Evolutionary conservation across 92 coral and sea anemone species (phyloP).

Genomic region (Zoanthus solanderi): DNA sequence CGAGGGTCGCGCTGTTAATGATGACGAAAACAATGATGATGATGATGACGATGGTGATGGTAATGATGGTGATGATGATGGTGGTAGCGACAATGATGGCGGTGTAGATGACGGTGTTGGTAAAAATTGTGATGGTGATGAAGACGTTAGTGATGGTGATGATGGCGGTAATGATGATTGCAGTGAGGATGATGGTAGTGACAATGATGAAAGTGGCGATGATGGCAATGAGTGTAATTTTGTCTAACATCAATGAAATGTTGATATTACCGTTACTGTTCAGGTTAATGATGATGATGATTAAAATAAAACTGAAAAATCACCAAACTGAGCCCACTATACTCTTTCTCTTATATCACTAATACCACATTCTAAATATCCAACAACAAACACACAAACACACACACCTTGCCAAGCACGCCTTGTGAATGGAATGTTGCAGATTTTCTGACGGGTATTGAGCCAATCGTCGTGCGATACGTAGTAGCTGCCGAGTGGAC

Average conservation of each 20-base stretch:
- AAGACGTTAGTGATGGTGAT: no score
- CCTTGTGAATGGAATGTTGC: slow-evolving; percentile 85
- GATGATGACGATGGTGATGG: no score
- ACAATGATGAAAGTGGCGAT: not conserved
- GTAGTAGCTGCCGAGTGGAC: slow-evolving; percentile 93
- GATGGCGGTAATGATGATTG: no score
- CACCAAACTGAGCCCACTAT: not conserved
- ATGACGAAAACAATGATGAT: no score
- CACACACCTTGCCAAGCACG: slow-evolving; percentile 87
- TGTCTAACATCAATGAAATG: no score
- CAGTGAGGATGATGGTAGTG: not conserved
- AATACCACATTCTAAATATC: not conserved
- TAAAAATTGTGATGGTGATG: no score
- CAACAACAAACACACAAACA: slow-evolving; percentile 40
- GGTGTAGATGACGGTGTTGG: no score
- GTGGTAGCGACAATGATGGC: no score
- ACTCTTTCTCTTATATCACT: not conserved
- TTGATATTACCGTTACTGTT: no score
- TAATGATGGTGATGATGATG: no score
- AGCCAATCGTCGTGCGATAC: slow-evolving; percentile 89
- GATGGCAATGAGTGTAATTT: not conserved
- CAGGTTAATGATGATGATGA: not conserved
- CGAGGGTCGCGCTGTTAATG: no score
- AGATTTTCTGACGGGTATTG: slow-evolving; percentile 83
- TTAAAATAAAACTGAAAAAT: not conserved